Conservation (phyloP, 2,113 vertebrate species). For the Balaeniceps rex region DNA sequence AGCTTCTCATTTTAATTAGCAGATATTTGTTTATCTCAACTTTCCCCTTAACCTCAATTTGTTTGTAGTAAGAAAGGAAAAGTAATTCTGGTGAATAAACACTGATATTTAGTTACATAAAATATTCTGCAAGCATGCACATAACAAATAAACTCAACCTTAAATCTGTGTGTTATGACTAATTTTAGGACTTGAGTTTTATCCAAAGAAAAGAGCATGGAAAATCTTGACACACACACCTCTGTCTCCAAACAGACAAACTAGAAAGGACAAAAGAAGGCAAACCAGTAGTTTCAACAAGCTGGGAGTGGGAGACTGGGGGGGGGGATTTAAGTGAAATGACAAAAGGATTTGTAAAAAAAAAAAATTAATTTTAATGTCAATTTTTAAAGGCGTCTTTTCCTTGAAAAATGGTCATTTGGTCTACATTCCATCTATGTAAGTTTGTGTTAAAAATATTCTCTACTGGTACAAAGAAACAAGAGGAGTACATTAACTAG, state of each 20-base stretch:
- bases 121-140: not conserved
- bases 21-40: not conserved
- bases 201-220: not conserved
- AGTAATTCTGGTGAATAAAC: not conserved
- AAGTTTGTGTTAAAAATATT: not conserved
- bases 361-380: not conserved
- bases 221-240: constrained; percentile 17
- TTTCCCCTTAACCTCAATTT: not conserved
- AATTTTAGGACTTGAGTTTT: constrained; percentile 32
- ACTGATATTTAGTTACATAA: constrained; percentile 13
- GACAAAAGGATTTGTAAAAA: not conserved
- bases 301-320: not conserved
- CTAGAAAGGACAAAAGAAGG: not conserved
- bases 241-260: constrained; percentile 5
- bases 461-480: not conserved
- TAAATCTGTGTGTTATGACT: not conserved
- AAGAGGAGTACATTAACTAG: not conserved
- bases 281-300: not conserved
- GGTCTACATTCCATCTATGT: not conserved
- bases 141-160: constrained; percentile 41
- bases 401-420: not conserved
- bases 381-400: not conserved
- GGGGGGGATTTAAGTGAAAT: not conserved
- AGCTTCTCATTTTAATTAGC: not conserved
- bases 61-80: not conserved